Evolutionary conservation across 2,888 invertebrate species (phyloP).

Genomic region (Hemithea aestivaria): DNA sequence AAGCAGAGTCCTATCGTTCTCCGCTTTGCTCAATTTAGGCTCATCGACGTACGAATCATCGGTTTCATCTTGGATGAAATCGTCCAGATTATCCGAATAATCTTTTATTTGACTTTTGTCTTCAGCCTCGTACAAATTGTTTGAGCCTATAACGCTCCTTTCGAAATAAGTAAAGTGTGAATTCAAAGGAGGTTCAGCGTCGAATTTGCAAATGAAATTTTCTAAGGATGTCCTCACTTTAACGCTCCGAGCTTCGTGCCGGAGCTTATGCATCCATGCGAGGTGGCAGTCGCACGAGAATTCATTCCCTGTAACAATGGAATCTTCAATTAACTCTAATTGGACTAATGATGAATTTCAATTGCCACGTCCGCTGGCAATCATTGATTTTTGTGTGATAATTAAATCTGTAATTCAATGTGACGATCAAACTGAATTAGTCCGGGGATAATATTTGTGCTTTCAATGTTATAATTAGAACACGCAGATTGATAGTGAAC

Average conservation of each 20-base stretch:
- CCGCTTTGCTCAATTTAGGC: constrained; percentile 53
- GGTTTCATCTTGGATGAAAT: constrained; percentile 61
- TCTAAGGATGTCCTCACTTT: constrained; percentile 85
- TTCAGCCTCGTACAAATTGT: constrained; percentile 56
- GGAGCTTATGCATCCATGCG: constrained; percentile 88
- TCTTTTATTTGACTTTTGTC: constrained; percentile 61
- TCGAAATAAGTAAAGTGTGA: constrained; percentile 68
- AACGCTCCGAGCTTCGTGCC: constrained; percentile 86
- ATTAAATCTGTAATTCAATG: constrained; percentile 27
- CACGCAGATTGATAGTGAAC: neutral
- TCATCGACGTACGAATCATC: constrained; percentile 64
- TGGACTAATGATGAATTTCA: constrained; percentile 38
- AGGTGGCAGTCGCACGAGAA: constrained; percentile 91
- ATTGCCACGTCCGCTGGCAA: constrained; percentile 26
- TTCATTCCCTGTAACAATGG: constrained; percentile 85
- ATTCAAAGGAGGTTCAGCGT: constrained; percentile 58
- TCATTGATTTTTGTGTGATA: constrained; percentile 41
- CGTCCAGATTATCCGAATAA: constrained; percentile 55
- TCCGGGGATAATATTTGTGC: constrained; percentile 11
- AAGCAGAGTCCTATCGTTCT: constrained; percentile 70
- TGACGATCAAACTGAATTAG: constrained; percentile 24
- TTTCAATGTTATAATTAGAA: constrained; percentile 2
- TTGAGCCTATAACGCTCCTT: constrained; percentile 56
- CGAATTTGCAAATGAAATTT: constrained; percentile 85
- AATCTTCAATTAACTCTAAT: constrained; percentile 46